Evolutionary conservation across 2,113 vertebrate species (phyloP).

Genomic region (Triplophysa siluroides): DNA sequence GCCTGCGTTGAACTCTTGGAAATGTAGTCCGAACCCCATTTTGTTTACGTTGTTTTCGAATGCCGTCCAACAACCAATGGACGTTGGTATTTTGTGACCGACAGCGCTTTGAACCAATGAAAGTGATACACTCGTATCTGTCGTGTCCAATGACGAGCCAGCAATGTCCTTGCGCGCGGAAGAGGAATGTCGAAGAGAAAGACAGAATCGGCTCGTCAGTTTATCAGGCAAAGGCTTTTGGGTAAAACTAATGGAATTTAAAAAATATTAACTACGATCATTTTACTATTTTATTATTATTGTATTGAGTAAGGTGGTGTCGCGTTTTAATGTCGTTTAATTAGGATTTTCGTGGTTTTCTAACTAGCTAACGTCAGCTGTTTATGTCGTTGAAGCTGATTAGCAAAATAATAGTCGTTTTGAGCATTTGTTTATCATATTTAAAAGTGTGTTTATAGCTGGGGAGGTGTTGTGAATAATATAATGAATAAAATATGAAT

Average conservation of each 20-base stretch:
- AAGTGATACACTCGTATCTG: neutral
- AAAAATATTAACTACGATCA: neutral
- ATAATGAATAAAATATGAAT: too few species aligned
- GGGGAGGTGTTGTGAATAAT: too few species aligned
- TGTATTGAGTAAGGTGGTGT: neutral
- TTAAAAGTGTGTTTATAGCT: too few species aligned
- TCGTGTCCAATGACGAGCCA: constrained; percentile 62
- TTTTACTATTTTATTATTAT: neutral
- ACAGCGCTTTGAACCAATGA: constrained; percentile 60
- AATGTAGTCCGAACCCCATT: constrained; percentile 2
- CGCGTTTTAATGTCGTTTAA: neutral
- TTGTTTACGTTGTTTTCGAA: constrained; percentile 29
- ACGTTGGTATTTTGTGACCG: constrained; percentile 44
- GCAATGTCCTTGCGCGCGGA: constrained; percentile 73
- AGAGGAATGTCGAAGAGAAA: constrained; percentile 72
- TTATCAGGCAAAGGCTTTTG: constrained; percentile 12
- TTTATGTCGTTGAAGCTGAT: neutral
- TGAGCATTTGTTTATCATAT: neutral
- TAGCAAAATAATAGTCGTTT: neutral
- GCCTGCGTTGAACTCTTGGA: neutral
- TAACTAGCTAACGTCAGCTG: constrained; percentile 18
- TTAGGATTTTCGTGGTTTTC: neutral
- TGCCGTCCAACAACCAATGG: constrained; percentile 21
- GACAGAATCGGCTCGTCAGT: constrained; percentile 50
- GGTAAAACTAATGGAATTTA: neutral